phyloP scores from a whole-genome alignment of 2,113 vertebrate genomes.

The Oreochromis aureus region DNA sequence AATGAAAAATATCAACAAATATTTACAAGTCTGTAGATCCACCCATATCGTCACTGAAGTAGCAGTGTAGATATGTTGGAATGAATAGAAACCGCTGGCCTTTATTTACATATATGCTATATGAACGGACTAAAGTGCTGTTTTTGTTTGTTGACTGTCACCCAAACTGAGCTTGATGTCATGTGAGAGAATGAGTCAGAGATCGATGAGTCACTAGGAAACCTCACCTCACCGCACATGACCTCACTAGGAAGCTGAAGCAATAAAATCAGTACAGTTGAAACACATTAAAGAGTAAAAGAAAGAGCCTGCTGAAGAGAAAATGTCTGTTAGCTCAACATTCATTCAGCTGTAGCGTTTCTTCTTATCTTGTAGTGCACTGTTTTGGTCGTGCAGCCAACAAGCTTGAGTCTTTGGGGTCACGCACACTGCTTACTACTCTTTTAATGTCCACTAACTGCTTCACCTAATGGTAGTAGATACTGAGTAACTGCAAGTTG shows the following conservation, averaged over 20 bases:
- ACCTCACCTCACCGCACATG: neutral
- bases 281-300: neutral
- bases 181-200: slow-evolving; percentile 31
- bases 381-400: neutral
- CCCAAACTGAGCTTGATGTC: neutral
- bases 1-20: neutral
- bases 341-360: neutral
- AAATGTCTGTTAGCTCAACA: neutral
- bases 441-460: neutral
- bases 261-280: neutral
- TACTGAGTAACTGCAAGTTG: neutral
- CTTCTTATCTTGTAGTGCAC: neutral
- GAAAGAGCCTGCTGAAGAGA: neutral
- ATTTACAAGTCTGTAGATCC: neutral
- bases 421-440: neutral
- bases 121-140: neutral
- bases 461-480: neutral
- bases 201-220: slow-evolving; percentile 26
- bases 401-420: neutral
- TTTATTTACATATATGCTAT: neutral
- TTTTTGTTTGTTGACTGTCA: neutral
- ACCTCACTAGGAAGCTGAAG: slow-evolving; percentile 2
- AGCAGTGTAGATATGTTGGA: neutral
- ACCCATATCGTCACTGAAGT: too few species aligned
- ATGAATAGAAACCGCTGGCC: neutral